phyloP scores from a whole-genome alignment of 2,888 invertebrate genomes.

The Caenorhabditis sp. region DNA sequence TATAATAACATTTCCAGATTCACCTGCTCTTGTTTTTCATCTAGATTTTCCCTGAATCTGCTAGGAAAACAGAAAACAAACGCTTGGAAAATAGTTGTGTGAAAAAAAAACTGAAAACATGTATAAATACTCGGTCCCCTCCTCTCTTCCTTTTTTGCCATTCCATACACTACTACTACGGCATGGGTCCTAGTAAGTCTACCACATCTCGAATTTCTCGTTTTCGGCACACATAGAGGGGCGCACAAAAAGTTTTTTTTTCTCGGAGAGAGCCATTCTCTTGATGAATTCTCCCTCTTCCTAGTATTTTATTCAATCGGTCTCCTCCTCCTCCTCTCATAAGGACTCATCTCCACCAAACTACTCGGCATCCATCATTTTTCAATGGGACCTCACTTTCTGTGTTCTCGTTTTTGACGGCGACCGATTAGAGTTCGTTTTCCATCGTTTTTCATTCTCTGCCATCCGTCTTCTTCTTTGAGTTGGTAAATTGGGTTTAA shows the following conservation, averaged over 20 bases:
- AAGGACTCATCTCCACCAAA: conserved; percentile 24
- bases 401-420: conserved; percentile 16
- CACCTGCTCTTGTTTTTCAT: conserved; percentile 32
- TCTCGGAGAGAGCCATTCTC: conserved; percentile 24
- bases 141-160: conserved; percentile 5
- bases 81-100: conserved; percentile 28
- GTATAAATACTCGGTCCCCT: conserved; percentile 33
- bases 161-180: conserved; percentile 17
- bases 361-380: conserved; percentile 41
- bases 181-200: conserved; percentile 14
- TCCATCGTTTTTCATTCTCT: conserved; percentile 10
- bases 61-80: conserved; percentile 13
- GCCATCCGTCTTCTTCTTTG: conserved; percentile 17
- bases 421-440: conserved; percentile 32
- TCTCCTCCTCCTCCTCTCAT: conserved; percentile 24
- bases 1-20: background rate
- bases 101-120: conserved; percentile 32
- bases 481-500: conserved; percentile 16
- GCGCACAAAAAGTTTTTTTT: conserved; percentile 24
- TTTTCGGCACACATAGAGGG: background rate
- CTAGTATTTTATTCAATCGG: conserved; percentile 22
- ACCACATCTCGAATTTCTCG: conserved; percentile 52
- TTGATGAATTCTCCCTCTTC: conserved; percentile 53
- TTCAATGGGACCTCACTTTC: conserved; percentile 18
- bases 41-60: background rate